Base-by-base conservation (phyloP, 1,140 invertebrate species). In the Venturia canescens region DNA sequence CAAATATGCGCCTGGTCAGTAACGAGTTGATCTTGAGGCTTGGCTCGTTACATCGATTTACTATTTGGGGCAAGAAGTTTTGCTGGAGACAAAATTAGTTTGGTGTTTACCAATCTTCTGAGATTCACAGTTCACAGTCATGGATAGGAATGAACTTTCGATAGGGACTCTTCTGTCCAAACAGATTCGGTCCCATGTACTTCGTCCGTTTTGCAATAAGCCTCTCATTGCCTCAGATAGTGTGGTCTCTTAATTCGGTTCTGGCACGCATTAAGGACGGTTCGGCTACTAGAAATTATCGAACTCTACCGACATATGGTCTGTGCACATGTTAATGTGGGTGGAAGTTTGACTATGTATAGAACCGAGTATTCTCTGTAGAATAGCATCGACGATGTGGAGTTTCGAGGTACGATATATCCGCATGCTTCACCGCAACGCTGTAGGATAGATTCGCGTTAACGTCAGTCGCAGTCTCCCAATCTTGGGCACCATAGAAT, bases 401-500 rank as follows among this genome's bases (percentile, higher is more conserved):
- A n/a, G n/a, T 15, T 3, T 5, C 38, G 0, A 31, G 21, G 18
- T 71, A 34, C 38, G n/a, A 5, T 23, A 71, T 71, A 34, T 34
- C 21, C 69, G 38, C 69, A 71, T 71, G 69, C 69, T 71, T 48
- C 69, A 34, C 69, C 31, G 38, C 69, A 71, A 21, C 69, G 27
- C 34, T 21, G 34, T 34, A 18, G 38, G 18, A 44, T 26, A 26
- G 38, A 71, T 48, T 71, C 69, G n/a, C 34, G 44, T 71, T 71
- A 71, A 71, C 69, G 69, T 71, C 69, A 71, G 13, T 38, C 34
- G 48, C 69, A 71, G 34, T 21, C 69, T 38, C 34, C 69, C 21
- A 71, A 71, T 71, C 69, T 71, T 34, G 26, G 18, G 69, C 69
- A 71, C 69, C 34, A n/a, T n/a, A n/a, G n/a, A n/a, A n/a, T n/a